A percentile compares a stretch with the other conserved stretches of the same genome.
phyloP scores from a whole-genome alignment of 2,797 vertebrate species.

The Prionace glauca region DNA sequence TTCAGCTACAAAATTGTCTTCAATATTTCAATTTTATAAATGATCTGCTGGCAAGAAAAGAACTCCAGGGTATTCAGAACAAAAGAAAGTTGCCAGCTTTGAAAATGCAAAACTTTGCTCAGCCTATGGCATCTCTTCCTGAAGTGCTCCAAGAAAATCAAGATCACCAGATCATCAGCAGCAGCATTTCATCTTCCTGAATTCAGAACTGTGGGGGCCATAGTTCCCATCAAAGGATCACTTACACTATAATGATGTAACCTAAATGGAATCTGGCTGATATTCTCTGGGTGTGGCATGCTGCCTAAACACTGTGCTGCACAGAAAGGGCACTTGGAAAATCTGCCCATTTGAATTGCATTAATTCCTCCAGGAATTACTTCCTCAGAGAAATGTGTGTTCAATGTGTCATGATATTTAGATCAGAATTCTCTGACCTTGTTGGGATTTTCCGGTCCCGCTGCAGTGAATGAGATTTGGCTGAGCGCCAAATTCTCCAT shows the following conservation, averaged over 20 bases:
- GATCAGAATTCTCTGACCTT: background rate
- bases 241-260: background rate
- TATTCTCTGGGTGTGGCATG: background rate
- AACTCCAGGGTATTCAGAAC: background rate
- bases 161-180: background rate
- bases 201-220: background rate
- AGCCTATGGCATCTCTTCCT: background rate
- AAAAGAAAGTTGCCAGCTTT: background rate
- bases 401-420: constrained; percentile 8
- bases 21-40: constrained; percentile 29
- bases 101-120: background rate
- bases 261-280: background rate
- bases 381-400: background rate
- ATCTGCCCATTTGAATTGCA: background rate
- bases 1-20: constrained; percentile 9
- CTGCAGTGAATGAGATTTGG: no score
- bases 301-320: background rate
- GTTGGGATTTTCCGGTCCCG: no score
- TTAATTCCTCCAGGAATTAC: background rate
- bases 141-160: background rate
- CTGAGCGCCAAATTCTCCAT: no score
- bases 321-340: background rate
- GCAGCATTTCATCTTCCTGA: background rate
- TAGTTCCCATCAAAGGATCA: no score
- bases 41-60: background rate